A percentile compares a stretch with the other conserved stretches of the same genome.
Evolutionary conservation across 1,140 invertebrate species (phyloP).

Genomic region (Ceratosolen solmsi): DNA sequence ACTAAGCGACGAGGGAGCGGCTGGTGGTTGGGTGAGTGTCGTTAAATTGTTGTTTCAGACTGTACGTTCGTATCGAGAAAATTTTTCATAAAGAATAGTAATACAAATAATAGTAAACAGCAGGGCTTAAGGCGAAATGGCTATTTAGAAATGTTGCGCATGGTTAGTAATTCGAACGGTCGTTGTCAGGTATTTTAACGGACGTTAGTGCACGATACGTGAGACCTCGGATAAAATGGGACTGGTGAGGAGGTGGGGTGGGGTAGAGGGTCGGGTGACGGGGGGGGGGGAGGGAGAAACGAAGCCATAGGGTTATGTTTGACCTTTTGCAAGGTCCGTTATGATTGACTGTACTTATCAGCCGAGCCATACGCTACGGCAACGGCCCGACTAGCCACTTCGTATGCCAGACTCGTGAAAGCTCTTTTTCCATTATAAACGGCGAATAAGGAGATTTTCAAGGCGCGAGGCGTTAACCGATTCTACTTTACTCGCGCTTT

Average conservation of each 20-base stretch:
- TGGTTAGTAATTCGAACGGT: not conserved
- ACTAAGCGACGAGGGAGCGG: too few species aligned
- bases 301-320: not conserved
- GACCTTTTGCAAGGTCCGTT: not conserved
- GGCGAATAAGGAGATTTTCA: not conserved
- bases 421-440: not conserved
- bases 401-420: too few species aligned
- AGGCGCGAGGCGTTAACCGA: too few species aligned
- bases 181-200: not conserved
- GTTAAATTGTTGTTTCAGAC: too few species aligned
- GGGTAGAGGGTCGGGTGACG: too few species aligned
- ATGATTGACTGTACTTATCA: slow-evolving; percentile 8
- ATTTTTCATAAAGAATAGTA: too few species aligned
- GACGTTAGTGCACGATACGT: not conserved
- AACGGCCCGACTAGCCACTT: not conserved
- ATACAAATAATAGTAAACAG: not conserved
- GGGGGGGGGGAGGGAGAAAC: not conserved
- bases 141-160: not conserved
- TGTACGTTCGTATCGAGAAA: too few species aligned
- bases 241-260: not conserved
- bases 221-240: too few species aligned
- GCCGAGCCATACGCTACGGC: not conserved
- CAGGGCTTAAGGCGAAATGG: not conserved
- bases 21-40: too few species aligned
- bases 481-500: not conserved